phyloP scores from a whole-genome alignment of 2,113 vertebrate species.

The Nycticryphes semicollaris region DNA sequence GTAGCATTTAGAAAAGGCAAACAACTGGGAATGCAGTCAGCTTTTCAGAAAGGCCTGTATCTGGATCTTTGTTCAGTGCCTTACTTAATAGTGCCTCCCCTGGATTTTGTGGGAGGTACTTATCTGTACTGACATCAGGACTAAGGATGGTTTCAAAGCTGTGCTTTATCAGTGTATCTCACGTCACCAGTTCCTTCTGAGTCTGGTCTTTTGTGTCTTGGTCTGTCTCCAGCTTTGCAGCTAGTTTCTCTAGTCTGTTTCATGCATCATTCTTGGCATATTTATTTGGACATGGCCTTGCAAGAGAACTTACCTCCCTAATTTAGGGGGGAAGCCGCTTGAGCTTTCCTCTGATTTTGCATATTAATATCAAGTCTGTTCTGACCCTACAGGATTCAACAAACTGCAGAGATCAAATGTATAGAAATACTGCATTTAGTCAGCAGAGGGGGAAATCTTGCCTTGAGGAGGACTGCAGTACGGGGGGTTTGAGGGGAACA shows the following conservation, averaged over 20 bases:
- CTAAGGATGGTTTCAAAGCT: not conserved
- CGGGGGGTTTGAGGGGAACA: not conserved
- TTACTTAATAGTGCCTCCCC: not conserved
- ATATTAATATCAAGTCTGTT: not conserved
- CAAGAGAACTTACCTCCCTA: not conserved
- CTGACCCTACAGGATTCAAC: not conserved
- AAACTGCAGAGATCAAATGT: not conserved
- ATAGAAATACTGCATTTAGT: not conserved
- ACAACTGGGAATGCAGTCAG: not conserved
- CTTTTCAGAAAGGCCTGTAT: not conserved
- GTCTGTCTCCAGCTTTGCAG: not conserved
- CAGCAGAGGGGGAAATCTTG: conserved; percentile 41
- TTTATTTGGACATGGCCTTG: not conserved
- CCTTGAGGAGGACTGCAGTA: not conserved
- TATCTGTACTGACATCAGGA: not conserved
- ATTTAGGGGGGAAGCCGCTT: not conserved
- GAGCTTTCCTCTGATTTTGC: not conserved
- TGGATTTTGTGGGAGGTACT: not conserved
- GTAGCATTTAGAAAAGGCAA: not conserved
- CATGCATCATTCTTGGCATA: not conserved
- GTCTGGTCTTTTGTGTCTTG: not conserved
- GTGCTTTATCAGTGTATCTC: not conserved
- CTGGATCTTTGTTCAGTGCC: not conserved
- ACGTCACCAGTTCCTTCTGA: not conserved
- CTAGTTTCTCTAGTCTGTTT: not conserved